Conservation (phyloP, 2,888 invertebrate species). For the Andrena marginata region DNA sequence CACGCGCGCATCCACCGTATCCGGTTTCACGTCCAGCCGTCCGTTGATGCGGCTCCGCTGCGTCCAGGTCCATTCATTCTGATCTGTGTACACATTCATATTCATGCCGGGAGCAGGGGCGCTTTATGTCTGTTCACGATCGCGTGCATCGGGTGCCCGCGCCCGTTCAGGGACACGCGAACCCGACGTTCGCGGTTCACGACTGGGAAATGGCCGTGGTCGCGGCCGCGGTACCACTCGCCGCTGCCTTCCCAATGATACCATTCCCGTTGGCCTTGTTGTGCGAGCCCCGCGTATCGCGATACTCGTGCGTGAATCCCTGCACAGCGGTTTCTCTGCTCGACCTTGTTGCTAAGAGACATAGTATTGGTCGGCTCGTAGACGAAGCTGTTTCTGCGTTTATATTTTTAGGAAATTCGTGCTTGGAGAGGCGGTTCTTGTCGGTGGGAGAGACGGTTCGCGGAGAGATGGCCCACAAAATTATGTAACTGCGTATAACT, state of each 20-base stretch:
- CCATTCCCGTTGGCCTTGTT: neutral
- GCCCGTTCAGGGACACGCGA: constrained; percentile 34
- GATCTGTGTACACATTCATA: constrained; percentile 61
- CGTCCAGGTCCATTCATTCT: constrained; percentile 58
- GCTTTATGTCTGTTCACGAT: constrained; percentile 52
- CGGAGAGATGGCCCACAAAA: too few relatives aligned
- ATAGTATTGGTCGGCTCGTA: too few relatives aligned
- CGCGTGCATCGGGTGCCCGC: constrained; percentile 29
- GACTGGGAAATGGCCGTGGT: constrained; percentile 11
- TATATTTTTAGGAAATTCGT: too few relatives aligned
- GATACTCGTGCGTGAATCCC: neutral
- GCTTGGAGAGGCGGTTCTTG: too few relatives aligned
- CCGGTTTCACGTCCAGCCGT: constrained; percentile 34
- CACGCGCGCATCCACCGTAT: constrained; percentile 31
- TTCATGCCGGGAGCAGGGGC: constrained; percentile 37
- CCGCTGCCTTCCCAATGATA: constrained; percentile 14
- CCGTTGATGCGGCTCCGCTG: constrained; percentile 40
- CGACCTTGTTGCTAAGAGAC: neutral
- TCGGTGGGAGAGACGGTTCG: too few relatives aligned
- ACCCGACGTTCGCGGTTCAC: constrained; percentile 31
- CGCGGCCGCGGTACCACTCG: constrained; percentile 26
- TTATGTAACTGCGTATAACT: too few relatives aligned
- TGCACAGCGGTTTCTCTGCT: neutral
- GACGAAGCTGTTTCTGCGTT: too few relatives aligned
- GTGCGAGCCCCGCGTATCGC: constrained; percentile 3